Evolutionary conservation across 2,888 invertebrate genomes (phyloP).

Genomic region (Ormyrus labotus): DNA sequence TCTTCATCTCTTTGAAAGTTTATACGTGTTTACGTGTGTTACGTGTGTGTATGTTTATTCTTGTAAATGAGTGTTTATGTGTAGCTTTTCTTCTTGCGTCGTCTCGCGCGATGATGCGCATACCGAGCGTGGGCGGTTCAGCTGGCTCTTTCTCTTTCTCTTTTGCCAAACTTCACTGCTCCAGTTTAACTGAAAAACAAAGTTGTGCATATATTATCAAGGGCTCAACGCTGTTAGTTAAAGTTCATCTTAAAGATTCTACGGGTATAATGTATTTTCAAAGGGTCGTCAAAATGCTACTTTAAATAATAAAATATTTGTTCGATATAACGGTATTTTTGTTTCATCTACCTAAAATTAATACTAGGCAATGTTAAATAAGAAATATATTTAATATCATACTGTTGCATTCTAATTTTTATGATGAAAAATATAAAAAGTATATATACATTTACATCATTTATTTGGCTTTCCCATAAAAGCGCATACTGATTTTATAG

Average conservation of each 20-base stretch:
- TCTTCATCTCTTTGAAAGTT: conserved; percentile 56
- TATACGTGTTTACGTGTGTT: conserved; percentile 31
- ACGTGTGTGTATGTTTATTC: conserved; percentile 27
- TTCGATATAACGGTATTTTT: too few relatives aligned
- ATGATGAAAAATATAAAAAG: too few relatives aligned
- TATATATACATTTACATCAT: too few relatives aligned
- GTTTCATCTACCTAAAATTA: too few relatives aligned
- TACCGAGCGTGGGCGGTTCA: conserved; percentile 43
- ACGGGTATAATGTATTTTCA: conserved; percentile 9
- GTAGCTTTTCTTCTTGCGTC: conserved; percentile 52
- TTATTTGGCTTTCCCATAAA: too few relatives aligned
- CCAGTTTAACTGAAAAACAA: conserved; percentile 70
- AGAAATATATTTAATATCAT: too few relatives aligned
- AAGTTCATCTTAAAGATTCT: conserved; percentile 18
- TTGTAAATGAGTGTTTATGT: conserved; percentile 40
- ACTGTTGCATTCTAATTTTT: too few relatives aligned
- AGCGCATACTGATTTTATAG: too few relatives aligned
- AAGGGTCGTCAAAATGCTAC: conserved; percentile 2
- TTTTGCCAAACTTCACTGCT: conserved; percentile 66
- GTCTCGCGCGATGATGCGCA: conserved; percentile 44
- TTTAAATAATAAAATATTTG: too few relatives aligned
- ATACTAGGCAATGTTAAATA: too few relatives aligned
- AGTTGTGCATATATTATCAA: conserved; percentile 10
- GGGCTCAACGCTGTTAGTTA: background rate
- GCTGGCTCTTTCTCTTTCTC: conserved; percentile 47